Evolutionary conservation across 2,888 invertebrate genomes (phyloP), one percentile per base, ranked within the genome.

Genomic region (Branchipolynoe longqiensis): DNA sequence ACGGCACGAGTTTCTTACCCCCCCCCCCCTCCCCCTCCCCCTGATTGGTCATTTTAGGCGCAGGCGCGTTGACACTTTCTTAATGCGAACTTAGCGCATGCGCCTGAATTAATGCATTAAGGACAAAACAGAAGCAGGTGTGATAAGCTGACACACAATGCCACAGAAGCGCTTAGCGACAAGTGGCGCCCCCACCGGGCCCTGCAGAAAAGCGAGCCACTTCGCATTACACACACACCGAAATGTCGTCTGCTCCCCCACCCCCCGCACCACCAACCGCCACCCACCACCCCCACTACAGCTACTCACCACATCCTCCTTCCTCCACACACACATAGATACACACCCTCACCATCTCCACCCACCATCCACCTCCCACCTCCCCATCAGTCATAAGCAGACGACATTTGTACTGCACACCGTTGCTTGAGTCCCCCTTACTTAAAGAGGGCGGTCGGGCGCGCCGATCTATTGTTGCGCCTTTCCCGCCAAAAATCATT

Each of bases 61-160:
- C 41, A n/a, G n/a, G n/a, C 78, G 28, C 31, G 54, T 69, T n/a
- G 54, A 78, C 78, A 78, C 78, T 78, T 41, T 78, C 78, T 78
- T 78, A 54, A 78, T 78, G 78, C 78, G 31, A 78, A 78, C 78
- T 78, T 78, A 54, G 48, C 78, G 31, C 78, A 41, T 28, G 48
- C 31, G 22, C 8, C 78, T 69, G 78, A 78, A 78, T 78, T 78
- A 78, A 78, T 78, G 78, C 78, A 78, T 78, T 78, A 78, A 41
- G 78, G 78, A 48, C 48, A 78, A 78, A 78, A 78, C 41, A 69
- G 33, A 69, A 69, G 18, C 78, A 78, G 78, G 54, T 78, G 78
- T 78, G 48, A 41, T 78, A 28, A 78, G 28, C 48, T 48, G 48
- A 78, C 69, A 78, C 69, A 69, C 36, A 69, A 69, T 69, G 38